Evolutionary conservation across 2,113 vertebrate species (phyloP).

Genomic region (Ictalurus punctatus): DNA sequence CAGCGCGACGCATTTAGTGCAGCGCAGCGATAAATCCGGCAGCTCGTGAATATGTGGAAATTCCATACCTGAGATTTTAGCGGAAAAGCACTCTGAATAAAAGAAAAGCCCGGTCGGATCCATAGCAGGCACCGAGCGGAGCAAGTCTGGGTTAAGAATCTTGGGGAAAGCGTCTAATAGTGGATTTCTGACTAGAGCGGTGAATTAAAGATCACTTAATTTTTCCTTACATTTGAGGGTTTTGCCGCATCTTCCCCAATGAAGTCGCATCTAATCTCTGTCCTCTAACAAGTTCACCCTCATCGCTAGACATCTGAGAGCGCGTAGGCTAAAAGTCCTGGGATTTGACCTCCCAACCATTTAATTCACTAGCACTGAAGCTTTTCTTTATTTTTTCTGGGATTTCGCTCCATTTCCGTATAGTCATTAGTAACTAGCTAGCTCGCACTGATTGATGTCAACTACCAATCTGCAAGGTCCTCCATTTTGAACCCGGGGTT

Average conservation of each 20-base stretch:
- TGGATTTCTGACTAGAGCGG: too few relatives aligned
- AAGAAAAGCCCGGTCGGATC: background rate
- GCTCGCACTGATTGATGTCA: background rate
- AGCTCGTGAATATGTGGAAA: slow-evolving; percentile 53
- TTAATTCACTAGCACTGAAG: background rate
- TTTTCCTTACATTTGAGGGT: background rate
- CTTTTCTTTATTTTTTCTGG: background rate
- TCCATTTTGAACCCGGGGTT: background rate
- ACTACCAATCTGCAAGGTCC: background rate
- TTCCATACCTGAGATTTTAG: slow-evolving; percentile 30
- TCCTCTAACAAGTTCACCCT: background rate
- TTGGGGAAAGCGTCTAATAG: background rate
- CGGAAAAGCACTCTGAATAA: background rate
- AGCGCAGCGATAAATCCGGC: slow-evolving; percentile 43
- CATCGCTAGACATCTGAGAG: background rate
- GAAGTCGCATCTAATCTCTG: background rate
- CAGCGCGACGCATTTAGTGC: background rate
- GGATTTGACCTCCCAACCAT: background rate
- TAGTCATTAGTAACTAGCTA: background rate
- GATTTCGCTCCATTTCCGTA: background rate
- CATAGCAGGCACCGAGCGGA: background rate
- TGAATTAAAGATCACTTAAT: background rate
- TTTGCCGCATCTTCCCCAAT: background rate
- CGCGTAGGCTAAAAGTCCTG: background rate
- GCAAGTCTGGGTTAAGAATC: background rate